Conservation (phyloP, 1,140 invertebrate species). For the Dendrolimus kikuchii region DNA sequence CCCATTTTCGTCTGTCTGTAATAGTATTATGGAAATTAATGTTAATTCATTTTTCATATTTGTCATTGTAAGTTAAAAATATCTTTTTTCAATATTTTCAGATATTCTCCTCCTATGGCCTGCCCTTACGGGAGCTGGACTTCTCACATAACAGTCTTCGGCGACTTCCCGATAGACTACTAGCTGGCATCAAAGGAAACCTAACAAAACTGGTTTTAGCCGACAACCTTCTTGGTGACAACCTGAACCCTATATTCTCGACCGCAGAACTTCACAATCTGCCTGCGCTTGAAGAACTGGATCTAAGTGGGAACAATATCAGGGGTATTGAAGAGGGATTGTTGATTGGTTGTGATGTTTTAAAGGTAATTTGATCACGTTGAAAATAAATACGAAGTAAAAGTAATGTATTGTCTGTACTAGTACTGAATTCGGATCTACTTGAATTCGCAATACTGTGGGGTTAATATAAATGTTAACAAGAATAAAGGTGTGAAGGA, state of each 20-base stretch:
- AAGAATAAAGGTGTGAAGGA: no score
- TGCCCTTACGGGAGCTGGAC: slow-evolving; percentile 83
- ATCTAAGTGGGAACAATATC: slow-evolving; percentile 85
- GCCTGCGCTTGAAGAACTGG: slow-evolving; percentile 79
- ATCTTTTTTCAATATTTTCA: slow-evolving; percentile 23
- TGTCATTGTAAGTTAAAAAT: no score
- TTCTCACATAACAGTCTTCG: slow-evolving; percentile 87
- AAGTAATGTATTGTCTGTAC: no score
- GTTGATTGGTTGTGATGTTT: slow-evolving; percentile 83
- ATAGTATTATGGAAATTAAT: no score
- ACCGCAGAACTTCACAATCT: slow-evolving; percentile 87
- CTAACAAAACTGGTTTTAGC: slow-evolving; percentile 82
- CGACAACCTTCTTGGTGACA: slow-evolving; percentile 89
- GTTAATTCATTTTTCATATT: no score
- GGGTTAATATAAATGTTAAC: no score
- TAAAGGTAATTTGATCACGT: slow-evolving; percentile 72
- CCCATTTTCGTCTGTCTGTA: no score
- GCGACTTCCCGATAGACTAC: slow-evolving; percentile 83
- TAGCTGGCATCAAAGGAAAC: slow-evolving; percentile 77
- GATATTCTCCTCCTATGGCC: slow-evolving; percentile 69
- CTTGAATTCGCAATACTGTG: no score
- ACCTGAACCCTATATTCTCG: slow-evolving; percentile 91
- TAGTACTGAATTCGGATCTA: no score
- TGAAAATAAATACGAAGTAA: no score
- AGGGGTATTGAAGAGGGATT: slow-evolving; percentile 88